Base-by-base conservation (phyloP, 2,888 invertebrate species). In the Microplitis deprimator region DNA sequence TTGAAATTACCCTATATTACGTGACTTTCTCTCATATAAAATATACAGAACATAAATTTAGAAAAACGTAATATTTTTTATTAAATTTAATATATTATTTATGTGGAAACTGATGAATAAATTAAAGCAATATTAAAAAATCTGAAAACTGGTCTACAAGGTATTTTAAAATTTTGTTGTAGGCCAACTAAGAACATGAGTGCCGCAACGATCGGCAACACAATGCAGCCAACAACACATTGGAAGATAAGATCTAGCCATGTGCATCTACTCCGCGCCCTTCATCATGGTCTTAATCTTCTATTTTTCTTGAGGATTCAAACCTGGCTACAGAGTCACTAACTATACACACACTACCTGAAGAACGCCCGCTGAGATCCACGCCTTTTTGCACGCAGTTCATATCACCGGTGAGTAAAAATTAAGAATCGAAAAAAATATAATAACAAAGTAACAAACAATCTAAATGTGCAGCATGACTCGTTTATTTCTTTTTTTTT, bases 361-460 rank as follows among this genome's bases (percentile, higher is more conserved):
- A 40, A 40, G 85, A 85, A 86, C 84, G 84, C 86, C 87, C 83
- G 87, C 86, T 87, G 86, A 82, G 87, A 85, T 85, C 85, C 83
- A 84, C 84, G 84, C 84, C 85, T 86, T 86, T 87, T 85, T 87
- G 70, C 70, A 70, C 70, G 70, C 70, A 68, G 68, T 41, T 17
- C 29, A 29, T 68, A 41, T 8, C 10, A 41, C n/a, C 68, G 40
- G 64, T n/a, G 39, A 20, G 38, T n/a, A 29, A 67, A 67, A 67
- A 50, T 50, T 50, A 50, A 50, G 13, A 50, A 50, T 13, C 10
- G 29, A 3, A 29, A 29, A 29, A 29, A 29, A 29, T 29, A 29
- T 29, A 29, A 29, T 29, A 29, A 29, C 29, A 29, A 29, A 29
- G 29, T 29, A 29, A 29, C 29, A 29, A 29, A 29, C 29, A 29